These are phyloP conservation scores for Pandemis heparana DNA, from an alignment of 2,888 invertebrate species.

Conservation along the genomic window DNA sequence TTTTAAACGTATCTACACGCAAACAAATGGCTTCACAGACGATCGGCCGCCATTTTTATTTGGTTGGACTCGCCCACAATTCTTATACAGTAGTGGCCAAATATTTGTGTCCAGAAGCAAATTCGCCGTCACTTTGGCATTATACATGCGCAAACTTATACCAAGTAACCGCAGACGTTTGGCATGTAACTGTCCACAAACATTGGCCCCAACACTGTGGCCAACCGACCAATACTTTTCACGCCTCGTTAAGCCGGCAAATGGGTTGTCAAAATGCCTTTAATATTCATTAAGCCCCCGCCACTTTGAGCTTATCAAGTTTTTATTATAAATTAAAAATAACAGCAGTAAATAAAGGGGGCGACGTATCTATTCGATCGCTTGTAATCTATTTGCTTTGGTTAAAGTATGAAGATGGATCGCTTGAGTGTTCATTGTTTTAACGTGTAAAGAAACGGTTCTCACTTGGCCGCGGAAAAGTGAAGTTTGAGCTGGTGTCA, in stretches of 20 bases:
- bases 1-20: not conserved
- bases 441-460: not conserved
- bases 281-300: conserved; percentile 29
- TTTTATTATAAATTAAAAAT: conserved; percentile 21
- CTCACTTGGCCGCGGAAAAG: not conserved
- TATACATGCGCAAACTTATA: too few relatives aligned
- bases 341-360: conserved; percentile 13
- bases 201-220: conserved; percentile 19
- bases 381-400: conserved; percentile 30
- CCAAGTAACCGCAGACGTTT: too few relatives aligned
- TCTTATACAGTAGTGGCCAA: too few relatives aligned
- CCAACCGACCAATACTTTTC: conserved; percentile 22
- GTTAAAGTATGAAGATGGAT: conserved; percentile 16
- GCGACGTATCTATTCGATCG: conserved; percentile 29
- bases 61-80: too few relatives aligned
- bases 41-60: too few relatives aligned
- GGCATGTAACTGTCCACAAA: conserved; percentile 7
- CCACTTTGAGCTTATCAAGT: conserved; percentile 22
- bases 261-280: conserved; percentile 25
- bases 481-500: not conserved
- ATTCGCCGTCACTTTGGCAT: too few relatives aligned
- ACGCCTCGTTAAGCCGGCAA: conserved; percentile 30
- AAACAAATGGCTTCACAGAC: too few relatives aligned
- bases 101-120: too few relatives aligned
- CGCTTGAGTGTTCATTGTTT: not conserved